These are phyloP conservation scores for Drosophila nr. medialis DNA, from an alignment of 2,888 invertebrate genomes.

Conservation along the genomic window DNA sequence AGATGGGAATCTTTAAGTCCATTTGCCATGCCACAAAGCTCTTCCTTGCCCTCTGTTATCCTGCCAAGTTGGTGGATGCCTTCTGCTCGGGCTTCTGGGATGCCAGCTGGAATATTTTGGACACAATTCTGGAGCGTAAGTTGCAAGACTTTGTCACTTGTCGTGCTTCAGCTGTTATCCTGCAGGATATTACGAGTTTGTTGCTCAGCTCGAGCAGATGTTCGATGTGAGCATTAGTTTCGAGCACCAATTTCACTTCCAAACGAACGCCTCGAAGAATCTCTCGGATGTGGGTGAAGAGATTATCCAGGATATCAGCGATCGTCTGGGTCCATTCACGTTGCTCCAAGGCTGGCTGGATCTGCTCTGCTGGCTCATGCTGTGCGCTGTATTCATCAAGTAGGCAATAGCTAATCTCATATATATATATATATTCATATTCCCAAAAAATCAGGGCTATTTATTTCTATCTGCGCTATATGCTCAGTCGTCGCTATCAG, in stretches of 20 bases:
- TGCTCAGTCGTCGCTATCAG: constrained; percentile 89
- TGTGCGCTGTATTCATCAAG: constrained; percentile 87
- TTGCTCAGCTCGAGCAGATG: constrained; percentile 87
- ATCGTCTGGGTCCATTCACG: constrained; percentile 85
- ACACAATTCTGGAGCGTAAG: constrained; percentile 88
- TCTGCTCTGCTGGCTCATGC: constrained; percentile 86
- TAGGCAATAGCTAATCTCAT: constrained; percentile 65
- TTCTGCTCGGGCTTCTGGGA: constrained; percentile 89
- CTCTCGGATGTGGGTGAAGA: constrained; percentile 86
- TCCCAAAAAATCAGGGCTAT: constrained; percentile 86
- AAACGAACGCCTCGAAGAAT: constrained; percentile 86
- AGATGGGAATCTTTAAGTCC: constrained; percentile 85
- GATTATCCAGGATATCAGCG: constrained; percentile 86
- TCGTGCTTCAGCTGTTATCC: not conserved
- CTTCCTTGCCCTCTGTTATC: constrained; percentile 87
- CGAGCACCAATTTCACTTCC: constrained; percentile 87
- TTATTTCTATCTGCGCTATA: constrained; percentile 89
- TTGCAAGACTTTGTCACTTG: not conserved
- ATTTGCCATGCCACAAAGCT: constrained; percentile 87
- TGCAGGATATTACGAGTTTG: constrained; percentile 87
- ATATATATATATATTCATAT: not conserved
- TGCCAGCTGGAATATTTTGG: constrained; percentile 87
- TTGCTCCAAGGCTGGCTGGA: constrained; percentile 86
- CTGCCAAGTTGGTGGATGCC: constrained; percentile 88
- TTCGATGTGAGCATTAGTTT: constrained; percentile 88